phyloP scores from a whole-genome alignment of 2,113 vertebrate genomes.

The Lasiurus borealis region DNA sequence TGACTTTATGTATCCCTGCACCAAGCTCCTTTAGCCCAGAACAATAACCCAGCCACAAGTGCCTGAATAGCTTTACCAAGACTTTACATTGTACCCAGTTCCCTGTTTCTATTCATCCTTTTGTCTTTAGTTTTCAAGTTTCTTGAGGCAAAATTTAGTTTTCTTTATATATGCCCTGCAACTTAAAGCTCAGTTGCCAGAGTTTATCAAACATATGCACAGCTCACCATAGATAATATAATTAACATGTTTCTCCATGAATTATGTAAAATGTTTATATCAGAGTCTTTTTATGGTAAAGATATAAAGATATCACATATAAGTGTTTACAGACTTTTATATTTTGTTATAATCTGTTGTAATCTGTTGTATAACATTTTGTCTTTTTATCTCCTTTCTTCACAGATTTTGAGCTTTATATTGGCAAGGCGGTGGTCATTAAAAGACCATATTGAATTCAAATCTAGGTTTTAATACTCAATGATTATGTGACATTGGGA shows the following conservation, averaged over 20 bases:
- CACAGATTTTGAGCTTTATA: background rate
- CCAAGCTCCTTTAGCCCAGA: background rate
- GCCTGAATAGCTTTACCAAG: background rate
- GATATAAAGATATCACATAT: background rate
- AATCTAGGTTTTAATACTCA: background rate
- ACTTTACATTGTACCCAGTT: background rate
- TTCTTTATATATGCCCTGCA: background rate
- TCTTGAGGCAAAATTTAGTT: constrained; percentile 14
- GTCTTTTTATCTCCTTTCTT: background rate
- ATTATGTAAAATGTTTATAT: constrained; percentile 15
- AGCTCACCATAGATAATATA: background rate
- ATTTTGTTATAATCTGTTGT: background rate
- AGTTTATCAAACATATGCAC: background rate
- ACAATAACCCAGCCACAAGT: background rate
- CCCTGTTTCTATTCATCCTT: background rate
- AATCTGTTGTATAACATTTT: background rate
- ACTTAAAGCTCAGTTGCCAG: background rate
- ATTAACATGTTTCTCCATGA: background rate
- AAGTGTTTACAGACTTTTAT: background rate
- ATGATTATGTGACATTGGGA: background rate
- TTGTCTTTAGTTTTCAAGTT: background rate
- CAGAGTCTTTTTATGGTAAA: background rate
- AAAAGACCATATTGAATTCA: background rate
- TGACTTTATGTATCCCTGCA: background rate
- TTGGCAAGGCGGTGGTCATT: background rate